These are phyloP conservation scores for Platysternon megacephalum DNA, from an alignment of 2,113 vertebrate species.

Conservation along the genomic window DNA sequence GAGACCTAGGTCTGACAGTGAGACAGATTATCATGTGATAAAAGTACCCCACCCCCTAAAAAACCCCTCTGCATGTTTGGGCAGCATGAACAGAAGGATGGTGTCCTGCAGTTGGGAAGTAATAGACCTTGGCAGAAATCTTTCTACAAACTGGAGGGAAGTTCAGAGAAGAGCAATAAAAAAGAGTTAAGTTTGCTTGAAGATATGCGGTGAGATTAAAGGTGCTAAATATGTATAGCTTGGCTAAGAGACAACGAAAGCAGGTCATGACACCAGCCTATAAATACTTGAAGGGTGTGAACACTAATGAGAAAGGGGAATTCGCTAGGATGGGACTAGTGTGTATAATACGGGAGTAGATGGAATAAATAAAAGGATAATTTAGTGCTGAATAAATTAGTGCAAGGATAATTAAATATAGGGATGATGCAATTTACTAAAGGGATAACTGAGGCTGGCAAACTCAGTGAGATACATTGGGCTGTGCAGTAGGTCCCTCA, in stretches of 20 bases:
- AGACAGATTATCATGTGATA: neutral
- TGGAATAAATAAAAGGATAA: neutral
- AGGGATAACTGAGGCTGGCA: neutral
- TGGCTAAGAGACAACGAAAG: conserved; percentile 26
- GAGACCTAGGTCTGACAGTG: neutral
- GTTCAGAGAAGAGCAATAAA: conserved; percentile 7
- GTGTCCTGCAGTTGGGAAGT: neutral
- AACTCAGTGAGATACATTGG: neutral
- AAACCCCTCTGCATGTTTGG: neutral
- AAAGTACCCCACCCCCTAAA: neutral
- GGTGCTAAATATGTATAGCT: neutral
- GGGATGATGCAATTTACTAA: neutral
- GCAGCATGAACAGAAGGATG: accelerated
- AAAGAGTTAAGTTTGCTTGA: neutral
- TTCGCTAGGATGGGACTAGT: neutral
- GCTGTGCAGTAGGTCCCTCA: neutral
- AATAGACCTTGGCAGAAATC: neutral
- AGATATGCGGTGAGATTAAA: conserved; percentile 39
- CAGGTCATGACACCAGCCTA: neutral
- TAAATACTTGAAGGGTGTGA: conserved; percentile 18
- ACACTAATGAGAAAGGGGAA: neutral
- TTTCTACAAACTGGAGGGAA: neutral
- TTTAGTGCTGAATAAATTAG: neutral
- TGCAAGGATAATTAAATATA: accelerated
- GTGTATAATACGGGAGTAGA: neutral